A percentile compares a stretch with the other conserved stretches of the same genome.
Conservation (phyloP, 2,888 invertebrate species). For the Julus scandinavius region DNA sequence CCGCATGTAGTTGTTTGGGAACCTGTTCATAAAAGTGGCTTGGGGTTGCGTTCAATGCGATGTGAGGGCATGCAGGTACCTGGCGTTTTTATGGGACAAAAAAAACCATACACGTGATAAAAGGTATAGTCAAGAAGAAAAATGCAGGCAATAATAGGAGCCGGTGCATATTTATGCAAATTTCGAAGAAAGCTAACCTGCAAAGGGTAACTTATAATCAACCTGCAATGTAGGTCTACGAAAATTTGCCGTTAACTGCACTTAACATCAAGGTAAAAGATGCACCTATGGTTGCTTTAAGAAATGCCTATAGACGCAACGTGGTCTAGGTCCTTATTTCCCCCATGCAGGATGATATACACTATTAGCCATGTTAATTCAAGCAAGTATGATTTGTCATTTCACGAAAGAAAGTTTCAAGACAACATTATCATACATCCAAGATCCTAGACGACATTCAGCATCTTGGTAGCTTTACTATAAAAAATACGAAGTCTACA, state of each 20-base stretch:
- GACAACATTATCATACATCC: too few relatives aligned
- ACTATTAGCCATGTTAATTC: too few relatives aligned
- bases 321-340: too few relatives aligned
- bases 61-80: too few relatives aligned
- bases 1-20: neutral
- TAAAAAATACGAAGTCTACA: too few relatives aligned
- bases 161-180: constrained; percentile 33
- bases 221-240: neutral
- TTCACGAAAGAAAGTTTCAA: too few relatives aligned
- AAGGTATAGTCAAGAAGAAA: neutral
- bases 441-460: too few relatives aligned
- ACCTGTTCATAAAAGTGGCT: constrained; percentile 27
- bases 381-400: too few relatives aligned
- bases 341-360: too few relatives aligned
- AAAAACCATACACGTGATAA: neutral
- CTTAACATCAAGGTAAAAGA: neutral
- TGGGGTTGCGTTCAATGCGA: constrained; percentile 8
- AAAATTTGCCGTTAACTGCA: neutral
- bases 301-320: too few relatives aligned
- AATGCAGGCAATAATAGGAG: neutral
- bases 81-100: neutral
- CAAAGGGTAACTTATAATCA: neutral
- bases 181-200: neutral
- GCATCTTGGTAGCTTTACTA: too few relatives aligned
- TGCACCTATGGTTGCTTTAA: neutral